Base-by-base conservation (phyloP, 2,797 vertebrate species). In the Labroides dimidiatus region DNA sequence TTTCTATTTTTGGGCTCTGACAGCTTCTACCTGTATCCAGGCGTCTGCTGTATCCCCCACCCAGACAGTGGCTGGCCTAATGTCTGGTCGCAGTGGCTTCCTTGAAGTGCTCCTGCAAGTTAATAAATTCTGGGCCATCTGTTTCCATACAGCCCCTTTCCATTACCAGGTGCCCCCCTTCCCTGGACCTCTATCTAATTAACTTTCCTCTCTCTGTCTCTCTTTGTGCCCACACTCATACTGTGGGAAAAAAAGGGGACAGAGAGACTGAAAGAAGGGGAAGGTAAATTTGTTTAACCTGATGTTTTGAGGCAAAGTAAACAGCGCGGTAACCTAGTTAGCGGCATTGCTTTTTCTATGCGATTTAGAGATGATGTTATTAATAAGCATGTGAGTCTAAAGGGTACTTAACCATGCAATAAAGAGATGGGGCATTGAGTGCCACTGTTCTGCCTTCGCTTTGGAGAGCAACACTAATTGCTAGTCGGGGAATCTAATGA, bases 101-200 rank as follows among this genome's bases (percentile, higher is more conserved):
- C 89, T 93, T 90, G 84, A 86, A 92, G 91, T 86, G 66, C 91
- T 92, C 87, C 90, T 91, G 91, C 90, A 90, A 93, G 90, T 91
- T 93, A 94, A 94, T 93, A 92, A 90, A 94, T 94, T 93, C 92
- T 91, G 84, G 86, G 89, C 92, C 93, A 93, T 93, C 92, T 93
- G 92, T 90, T 94, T 93, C 87, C 82, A 91, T 90, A 82, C 85
- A 86, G 89, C 82, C 86, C 79, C 84, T 88, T 88, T 89, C 89
- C 82, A 91, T 92, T 91, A 92, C 86, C 87, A 88, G 80, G 77
- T 85, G 44, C 81, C 78, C 84, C 66, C 79, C 69, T 71, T 51
- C 77, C 78, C 70, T 87, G 87, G 87, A 91, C 91, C 82, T 89
- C 84, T 86, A 85, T 93, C 91, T 92, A 93, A 93, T 92, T 93